phyloP scores from a whole-genome alignment of 2,888 invertebrate genomes.

The Pogonocherus hispidulus region DNA sequence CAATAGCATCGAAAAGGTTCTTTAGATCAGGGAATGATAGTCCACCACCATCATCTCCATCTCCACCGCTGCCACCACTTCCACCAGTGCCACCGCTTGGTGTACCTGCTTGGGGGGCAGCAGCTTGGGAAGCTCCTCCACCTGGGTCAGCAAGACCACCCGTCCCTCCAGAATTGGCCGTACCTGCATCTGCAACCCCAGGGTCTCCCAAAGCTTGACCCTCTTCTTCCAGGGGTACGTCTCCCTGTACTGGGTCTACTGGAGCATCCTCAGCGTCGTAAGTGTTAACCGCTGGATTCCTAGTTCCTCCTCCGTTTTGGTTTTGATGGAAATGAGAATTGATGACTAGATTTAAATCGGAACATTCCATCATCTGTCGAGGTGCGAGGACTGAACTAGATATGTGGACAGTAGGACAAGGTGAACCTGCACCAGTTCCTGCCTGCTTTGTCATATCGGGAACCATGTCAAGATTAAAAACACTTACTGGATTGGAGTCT shows the following conservation, averaged over 20 bases:
- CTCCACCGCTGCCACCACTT: constrained; percentile 49
- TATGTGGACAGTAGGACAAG: constrained; percentile 73
- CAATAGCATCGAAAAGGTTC: constrained; percentile 58
- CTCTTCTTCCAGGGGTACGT: constrained; percentile 10
- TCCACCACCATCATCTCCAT: constrained; percentile 48
- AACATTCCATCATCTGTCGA: constrained; percentile 76
- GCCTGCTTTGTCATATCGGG: constrained; percentile 52
- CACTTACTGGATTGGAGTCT: constrained; percentile 54
- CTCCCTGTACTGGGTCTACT: constrained; percentile 41
- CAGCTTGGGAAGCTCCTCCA: constrained; percentile 39
- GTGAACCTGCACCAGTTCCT: constrained; percentile 37
- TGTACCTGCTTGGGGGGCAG: constrained; percentile 1
- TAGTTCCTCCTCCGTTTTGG: constrained; percentile 50
- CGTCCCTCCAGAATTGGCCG: constrained; percentile 38
- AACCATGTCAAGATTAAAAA: constrained; percentile 59
- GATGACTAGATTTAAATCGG: constrained; percentile 79
- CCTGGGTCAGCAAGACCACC: constrained; percentile 47
- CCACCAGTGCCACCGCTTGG: constrained; percentile 44
- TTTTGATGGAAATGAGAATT: constrained; percentile 77
- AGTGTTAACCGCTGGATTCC: constrained; percentile 55
- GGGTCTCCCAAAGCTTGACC: constrained; percentile 45
- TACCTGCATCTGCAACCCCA: constrained; percentile 38
- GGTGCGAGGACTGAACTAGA: constrained; percentile 70
- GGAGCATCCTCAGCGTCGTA: constrained; percentile 55
- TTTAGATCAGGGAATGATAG: constrained; percentile 61